Conservation (phyloP, 1,140 invertebrate genomes). For the Drosophila repleta region DNA sequence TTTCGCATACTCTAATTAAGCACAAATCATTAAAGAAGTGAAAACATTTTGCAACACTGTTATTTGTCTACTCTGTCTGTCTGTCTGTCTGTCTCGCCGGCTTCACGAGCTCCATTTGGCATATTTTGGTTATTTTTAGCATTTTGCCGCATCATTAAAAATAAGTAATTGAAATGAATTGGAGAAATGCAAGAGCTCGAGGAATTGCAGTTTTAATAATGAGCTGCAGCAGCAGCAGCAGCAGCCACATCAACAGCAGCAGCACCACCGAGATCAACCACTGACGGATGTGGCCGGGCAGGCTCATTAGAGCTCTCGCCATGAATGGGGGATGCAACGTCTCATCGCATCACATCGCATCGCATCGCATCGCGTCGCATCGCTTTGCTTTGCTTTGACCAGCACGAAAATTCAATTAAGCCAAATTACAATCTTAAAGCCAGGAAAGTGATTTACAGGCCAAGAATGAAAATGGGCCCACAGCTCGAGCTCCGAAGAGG, state of each 20-base stretch:
- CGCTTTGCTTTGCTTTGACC: constrained; percentile 48
- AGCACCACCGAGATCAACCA: not conserved
- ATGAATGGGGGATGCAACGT: constrained; percentile 41
- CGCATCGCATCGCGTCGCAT: constrained; percentile 1
- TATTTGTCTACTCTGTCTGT: not conserved
- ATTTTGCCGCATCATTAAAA: constrained; percentile 41
- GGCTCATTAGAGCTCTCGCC: constrained; percentile 38
- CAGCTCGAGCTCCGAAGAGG: not conserved
- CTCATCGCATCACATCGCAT: not conserved
- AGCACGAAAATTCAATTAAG: constrained; percentile 80
- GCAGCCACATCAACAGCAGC: not conserved
- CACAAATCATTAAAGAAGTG: constrained; percentile 25
- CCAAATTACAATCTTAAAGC: constrained; percentile 75
- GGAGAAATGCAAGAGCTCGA: constrained; percentile 34
- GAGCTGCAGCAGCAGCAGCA: constrained; percentile 8
- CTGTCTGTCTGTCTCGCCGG: not conserved
- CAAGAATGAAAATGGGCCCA: constrained; percentile 39
- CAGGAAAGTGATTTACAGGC: constrained; percentile 68
- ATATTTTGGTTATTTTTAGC: constrained; percentile 25
- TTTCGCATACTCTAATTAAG: constrained; percentile 9
- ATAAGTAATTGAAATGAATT: constrained; percentile 42
- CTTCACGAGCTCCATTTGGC: not conserved
- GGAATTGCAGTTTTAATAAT: constrained; percentile 34
- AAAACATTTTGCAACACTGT: constrained; percentile 28
- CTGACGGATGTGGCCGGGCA: constrained; percentile 57